These are phyloP conservation scores for Acrocephalus kingi DNA, from an alignment of 2,113 vertebrate species.

Conservation along the genomic window DNA sequence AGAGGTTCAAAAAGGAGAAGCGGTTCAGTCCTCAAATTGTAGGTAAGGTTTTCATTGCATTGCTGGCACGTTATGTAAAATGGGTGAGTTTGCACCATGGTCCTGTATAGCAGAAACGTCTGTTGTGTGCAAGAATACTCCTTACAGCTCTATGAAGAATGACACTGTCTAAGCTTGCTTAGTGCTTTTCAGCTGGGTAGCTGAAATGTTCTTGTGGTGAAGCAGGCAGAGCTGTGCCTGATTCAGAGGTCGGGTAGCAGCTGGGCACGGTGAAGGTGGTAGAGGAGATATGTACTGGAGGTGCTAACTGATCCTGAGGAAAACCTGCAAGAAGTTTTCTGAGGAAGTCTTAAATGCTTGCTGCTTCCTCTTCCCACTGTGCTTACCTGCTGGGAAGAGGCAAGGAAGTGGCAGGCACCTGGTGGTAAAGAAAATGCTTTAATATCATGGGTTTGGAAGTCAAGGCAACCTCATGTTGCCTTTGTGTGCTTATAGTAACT, in stretches of 20 bases:
- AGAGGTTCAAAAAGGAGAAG: constrained; percentile 76
- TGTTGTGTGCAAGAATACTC: not conserved
- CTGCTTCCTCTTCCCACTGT: not conserved
- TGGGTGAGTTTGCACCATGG: not conserved
- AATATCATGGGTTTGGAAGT: not conserved
- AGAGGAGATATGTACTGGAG: not conserved
- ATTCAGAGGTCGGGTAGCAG: not conserved
- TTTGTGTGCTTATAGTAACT: not conserved
- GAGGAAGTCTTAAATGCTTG: not conserved
- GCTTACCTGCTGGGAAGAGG: not conserved
- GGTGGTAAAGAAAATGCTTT: not conserved
- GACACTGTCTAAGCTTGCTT: not conserved
- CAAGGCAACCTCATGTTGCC: not conserved
- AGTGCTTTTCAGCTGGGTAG: not conserved
- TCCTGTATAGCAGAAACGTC: not conserved
- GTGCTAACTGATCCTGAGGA: not conserved
- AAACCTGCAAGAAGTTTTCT: not conserved
- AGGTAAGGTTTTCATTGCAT: constrained; percentile 70
- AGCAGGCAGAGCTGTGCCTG: not conserved
- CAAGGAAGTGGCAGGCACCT: fast-evolving
- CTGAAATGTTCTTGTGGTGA: not conserved
- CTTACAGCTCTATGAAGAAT: not conserved
- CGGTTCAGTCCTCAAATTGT: constrained; percentile 62
- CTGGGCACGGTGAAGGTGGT: not conserved
- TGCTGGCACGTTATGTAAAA: not conserved